These are phyloP conservation scores for Promerops cafer DNA, from an alignment of 2,113 vertebrate species.

Conservation along the genomic window DNA sequence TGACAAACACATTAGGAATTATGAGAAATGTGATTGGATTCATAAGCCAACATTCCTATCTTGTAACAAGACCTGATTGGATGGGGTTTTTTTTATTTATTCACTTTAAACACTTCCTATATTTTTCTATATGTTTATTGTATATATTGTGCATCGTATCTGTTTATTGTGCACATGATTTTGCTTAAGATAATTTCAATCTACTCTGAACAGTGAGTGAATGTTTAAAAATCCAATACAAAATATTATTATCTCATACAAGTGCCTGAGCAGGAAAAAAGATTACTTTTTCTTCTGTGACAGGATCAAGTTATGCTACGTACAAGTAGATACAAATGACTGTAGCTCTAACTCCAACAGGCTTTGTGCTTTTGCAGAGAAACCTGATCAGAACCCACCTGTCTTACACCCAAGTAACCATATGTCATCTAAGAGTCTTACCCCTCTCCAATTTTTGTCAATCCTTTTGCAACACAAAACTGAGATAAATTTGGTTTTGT, in stretches of 20 bases:
- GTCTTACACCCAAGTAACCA: rapidly evolving
- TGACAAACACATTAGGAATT: background rate
- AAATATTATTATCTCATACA: background rate
- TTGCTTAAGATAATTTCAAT: background rate
- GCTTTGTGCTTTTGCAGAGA: background rate
- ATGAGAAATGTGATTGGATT: background rate
- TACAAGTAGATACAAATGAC: background rate
- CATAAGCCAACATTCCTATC: background rate
- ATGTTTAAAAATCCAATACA: background rate
- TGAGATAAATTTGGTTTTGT: no score
- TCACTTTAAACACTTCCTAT: background rate
- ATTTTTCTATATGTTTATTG: background rate
- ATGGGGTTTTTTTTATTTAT: no score
- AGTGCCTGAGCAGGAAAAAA: background rate
- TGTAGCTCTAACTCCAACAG: background rate
- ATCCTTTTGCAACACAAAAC: background rate
- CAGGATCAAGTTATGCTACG: background rate
- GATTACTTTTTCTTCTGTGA: background rate
- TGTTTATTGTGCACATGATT: background rate
- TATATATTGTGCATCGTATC: no score
- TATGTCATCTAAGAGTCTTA: background rate
- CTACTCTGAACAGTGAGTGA: background rate
- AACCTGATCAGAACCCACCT: background rate
- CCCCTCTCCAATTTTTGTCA: background rate
- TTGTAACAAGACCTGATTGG: background rate